Percentiles rank a stretch among this genome's conserved stretches.
Conservation (phyloP, 2,888 invertebrate species). For the Colostygia pectinataria region DNA sequence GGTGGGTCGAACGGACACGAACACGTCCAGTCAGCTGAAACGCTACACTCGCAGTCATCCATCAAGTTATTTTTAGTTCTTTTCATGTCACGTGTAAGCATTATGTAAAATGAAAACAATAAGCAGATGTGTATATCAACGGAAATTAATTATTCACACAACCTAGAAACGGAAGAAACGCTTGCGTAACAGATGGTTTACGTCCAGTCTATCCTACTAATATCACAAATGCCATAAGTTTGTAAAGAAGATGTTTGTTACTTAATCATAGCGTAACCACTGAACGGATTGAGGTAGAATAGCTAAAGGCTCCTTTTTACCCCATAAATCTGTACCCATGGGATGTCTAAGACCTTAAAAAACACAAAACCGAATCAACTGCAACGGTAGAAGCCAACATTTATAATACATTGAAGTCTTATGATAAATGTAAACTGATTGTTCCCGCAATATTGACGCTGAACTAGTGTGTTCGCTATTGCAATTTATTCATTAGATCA, state of each 20-base stretch:
- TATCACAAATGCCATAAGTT: background rate
- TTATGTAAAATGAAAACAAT: constrained; percentile 12
- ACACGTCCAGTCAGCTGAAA: constrained; percentile 16
- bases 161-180: constrained; percentile 13
- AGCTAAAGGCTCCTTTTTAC: too few species aligned
- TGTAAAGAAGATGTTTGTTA: too few species aligned
- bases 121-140: constrained; percentile 12
- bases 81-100: constrained; percentile 15
- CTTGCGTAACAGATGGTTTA: constrained; percentile 15
- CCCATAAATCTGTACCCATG: too few species aligned
- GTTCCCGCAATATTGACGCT: constrained; percentile 10
- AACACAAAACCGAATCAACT: too few species aligned
- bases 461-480: constrained; percentile 18
- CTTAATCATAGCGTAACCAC: too few species aligned
- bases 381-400: too few species aligned
- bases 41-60: constrained; percentile 36
- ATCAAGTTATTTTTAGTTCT: constrained; percentile 31
- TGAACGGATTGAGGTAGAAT: too few species aligned
- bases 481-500: constrained; percentile 23
- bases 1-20: constrained; percentile 20
- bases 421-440: constrained; percentile 24
- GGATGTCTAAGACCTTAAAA: too few species aligned
- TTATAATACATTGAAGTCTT: too few species aligned
- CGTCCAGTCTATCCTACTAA: constrained; percentile 10
- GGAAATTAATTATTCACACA: constrained; percentile 19